Conservation (phyloP, 2,113 vertebrate genomes). For the Xiphias gladius region DNA sequence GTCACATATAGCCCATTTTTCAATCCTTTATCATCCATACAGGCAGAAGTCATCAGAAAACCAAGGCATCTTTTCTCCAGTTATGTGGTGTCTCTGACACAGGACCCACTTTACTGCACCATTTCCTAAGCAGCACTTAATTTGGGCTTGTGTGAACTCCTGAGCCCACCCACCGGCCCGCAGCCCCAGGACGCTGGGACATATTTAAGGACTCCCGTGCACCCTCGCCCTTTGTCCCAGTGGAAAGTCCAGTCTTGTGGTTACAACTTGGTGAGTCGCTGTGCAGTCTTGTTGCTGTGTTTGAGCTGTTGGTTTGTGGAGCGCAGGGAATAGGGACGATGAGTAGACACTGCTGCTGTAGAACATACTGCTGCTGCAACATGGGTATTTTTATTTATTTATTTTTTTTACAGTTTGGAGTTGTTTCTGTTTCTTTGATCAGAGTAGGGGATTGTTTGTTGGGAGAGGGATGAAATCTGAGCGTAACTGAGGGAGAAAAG, state of each 20-base stretch:
- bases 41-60: background rate
- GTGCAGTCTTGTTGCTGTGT: constrained; percentile 25
- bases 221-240: constrained; percentile 81
- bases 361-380: constrained; percentile 8
- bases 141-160: constrained; percentile 85
- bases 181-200: constrained; percentile 35
- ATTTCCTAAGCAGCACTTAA: constrained; percentile 83
- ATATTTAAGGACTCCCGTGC: constrained; percentile 84
- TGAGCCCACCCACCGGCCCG: constrained; percentile 69
- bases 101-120: constrained; percentile 74
- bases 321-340: constrained; percentile 26
- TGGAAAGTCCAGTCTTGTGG: constrained; percentile 84
- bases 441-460: constrained; percentile 16
- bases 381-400: constrained; percentile 4
- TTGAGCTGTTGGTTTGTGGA: constrained; percentile 28
- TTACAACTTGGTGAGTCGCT: constrained; percentile 84
- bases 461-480: background rate
- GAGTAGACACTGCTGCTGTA: background rate
- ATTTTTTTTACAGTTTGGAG: background rate
- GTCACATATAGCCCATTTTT: background rate
- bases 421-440: constrained; percentile 14
- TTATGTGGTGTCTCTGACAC: constrained; percentile 74
- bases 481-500: background rate
- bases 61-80: constrained; percentile 64
- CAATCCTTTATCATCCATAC: background rate